Evolutionary conservation across 2,888 invertebrate species (phyloP).

Genomic region (Dione juno): DNA sequence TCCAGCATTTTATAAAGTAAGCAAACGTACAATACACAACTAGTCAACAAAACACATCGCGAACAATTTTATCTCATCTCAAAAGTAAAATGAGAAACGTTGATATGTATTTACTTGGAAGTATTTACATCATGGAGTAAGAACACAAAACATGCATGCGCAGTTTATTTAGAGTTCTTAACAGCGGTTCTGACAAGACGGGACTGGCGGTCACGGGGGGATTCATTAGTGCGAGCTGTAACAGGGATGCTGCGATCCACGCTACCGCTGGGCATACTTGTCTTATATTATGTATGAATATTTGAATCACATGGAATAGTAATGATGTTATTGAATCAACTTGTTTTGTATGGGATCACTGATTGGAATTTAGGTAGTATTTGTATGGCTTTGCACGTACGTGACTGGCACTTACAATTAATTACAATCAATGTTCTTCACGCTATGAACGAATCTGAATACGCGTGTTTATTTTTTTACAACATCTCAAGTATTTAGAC

Average conservation of each 20-base stretch:
- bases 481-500: slow-evolving; percentile 34
- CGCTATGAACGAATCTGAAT: slow-evolving; percentile 6
- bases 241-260: slow-evolving; percentile 64
- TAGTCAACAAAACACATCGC: neutral
- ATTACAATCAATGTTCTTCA: neutral
- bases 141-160: slow-evolving; percentile 24
- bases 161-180: slow-evolving; percentile 41
- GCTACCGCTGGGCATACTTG: slow-evolving; percentile 42
- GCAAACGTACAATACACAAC: neutral
- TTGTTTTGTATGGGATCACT: neutral
- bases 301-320: slow-evolving; percentile 12
- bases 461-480: slow-evolving; percentile 33
- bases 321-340: neutral
- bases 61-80: slow-evolving; percentile 6
- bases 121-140: slow-evolving; percentile 11
- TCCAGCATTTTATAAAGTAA: neutral
- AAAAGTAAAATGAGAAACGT: slow-evolving; percentile 13
- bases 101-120: neutral
- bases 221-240: slow-evolving; percentile 67
- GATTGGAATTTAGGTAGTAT: neutral
- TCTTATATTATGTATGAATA: slow-evolving; percentile 28
- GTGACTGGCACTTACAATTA: neutral
- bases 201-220: slow-evolving; percentile 63
- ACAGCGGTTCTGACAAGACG: slow-evolving; percentile 53
- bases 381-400: neutral